phyloP scores from a whole-genome alignment of 2,888 invertebrate species.

The Dysmachus trigonus region DNA sequence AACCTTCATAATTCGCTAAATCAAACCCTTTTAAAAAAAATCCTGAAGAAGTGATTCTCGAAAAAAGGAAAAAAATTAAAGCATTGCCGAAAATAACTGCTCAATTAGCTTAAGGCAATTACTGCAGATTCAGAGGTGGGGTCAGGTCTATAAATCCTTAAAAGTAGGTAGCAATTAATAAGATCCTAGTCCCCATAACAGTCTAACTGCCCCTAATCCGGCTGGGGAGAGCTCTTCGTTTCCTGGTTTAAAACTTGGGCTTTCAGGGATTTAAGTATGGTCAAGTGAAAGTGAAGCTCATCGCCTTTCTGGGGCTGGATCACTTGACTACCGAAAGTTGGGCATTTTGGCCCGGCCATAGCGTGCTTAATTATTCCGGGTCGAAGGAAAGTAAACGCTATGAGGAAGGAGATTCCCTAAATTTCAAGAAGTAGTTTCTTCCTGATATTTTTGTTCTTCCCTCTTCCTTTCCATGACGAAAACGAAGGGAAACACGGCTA shows the following conservation, averaged over 20 bases:
- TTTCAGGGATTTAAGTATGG: constrained; percentile 11
- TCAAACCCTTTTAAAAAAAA: background rate
- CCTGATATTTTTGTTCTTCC: background rate
- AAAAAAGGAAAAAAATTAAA: background rate
- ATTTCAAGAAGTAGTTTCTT: background rate
- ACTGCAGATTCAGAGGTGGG: background rate
- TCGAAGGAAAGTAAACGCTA: background rate
- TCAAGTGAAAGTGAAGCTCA: constrained; percentile 13
- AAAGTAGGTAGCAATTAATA: constrained; percentile 23
- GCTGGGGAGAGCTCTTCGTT: background rate
- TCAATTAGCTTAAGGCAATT: constrained; percentile 16
- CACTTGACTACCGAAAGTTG: background rate
- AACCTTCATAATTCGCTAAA: background rate
- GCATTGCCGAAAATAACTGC: background rate
- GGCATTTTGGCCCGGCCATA: background rate
- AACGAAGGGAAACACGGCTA: background rate
- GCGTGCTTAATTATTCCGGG: constrained; percentile 18
- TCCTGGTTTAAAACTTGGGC: background rate
- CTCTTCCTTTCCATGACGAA: background rate
- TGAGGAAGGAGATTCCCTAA: background rate
- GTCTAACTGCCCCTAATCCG: background rate
- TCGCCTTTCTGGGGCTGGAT: background rate
- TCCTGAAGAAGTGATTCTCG: background rate
- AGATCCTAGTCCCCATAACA: background rate
- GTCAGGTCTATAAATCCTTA: constrained; percentile 9